These are phyloP conservation scores for Himalopsyche anomala DNA, from an alignment of 2,888 invertebrate species.

Conservation along the genomic window DNA sequence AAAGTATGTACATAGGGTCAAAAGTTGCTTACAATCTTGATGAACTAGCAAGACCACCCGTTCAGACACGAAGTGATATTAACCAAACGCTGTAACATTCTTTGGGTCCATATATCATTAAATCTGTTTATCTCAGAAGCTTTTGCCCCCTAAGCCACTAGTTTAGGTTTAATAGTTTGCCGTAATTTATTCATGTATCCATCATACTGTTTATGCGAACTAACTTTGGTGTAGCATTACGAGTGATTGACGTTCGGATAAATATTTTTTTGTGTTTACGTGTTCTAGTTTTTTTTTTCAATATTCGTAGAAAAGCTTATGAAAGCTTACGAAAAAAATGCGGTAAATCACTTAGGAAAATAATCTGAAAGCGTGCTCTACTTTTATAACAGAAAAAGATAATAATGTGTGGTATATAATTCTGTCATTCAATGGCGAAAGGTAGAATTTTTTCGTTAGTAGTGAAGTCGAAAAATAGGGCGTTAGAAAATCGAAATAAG, in stretches of 20 bases:
- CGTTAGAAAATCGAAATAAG: too few relatives aligned
- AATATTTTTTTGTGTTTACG: constrained; percentile 33
- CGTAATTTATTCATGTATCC: constrained; percentile 43
- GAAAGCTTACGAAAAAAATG: background rate
- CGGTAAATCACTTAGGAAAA: constrained; percentile 17
- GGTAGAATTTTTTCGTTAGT: too few relatives aligned
- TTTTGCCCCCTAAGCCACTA: background rate
- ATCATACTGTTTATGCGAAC: constrained; percentile 22
- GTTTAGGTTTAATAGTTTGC: constrained; percentile 32
- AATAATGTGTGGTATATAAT: too few relatives aligned
- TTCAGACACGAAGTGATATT: constrained; percentile 35
- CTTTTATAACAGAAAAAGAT: too few relatives aligned
- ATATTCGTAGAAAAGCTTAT: background rate
- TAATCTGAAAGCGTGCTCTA: too few relatives aligned
- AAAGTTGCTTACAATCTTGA: constrained; percentile 22
- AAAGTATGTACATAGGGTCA: constrained; percentile 38
- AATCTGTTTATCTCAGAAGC: constrained; percentile 35
- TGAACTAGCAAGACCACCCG: constrained; percentile 37
- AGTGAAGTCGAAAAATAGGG: too few relatives aligned
- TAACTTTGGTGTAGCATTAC: constrained; percentile 11
- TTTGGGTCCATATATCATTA: constrained; percentile 40
- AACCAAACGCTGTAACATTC: constrained; percentile 27
- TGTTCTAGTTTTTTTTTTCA: constrained; percentile 12
- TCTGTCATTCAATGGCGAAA: too few relatives aligned
- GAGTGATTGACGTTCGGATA: constrained; percentile 41